These are phyloP conservation scores for Urocolius indicus DNA, from an alignment of 2,113 vertebrate genomes.

Conservation along the genomic window DNA sequence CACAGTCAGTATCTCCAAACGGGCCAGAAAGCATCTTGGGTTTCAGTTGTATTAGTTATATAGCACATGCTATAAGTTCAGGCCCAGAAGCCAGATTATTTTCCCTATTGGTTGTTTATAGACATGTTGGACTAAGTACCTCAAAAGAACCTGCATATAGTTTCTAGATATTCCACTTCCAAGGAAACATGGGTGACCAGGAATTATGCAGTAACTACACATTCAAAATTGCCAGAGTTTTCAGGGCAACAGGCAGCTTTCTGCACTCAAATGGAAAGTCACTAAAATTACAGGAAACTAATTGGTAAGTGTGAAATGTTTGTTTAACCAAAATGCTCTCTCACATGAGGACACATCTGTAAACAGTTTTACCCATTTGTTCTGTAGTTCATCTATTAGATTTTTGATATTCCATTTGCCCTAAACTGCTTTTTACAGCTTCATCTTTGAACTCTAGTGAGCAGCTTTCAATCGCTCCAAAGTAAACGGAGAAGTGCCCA, in stretches of 20 bases:
- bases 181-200: not conserved
- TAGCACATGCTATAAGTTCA: not conserved
- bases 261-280: not conserved
- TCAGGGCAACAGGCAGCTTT: not conserved
- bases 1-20: not conserved
- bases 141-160: conserved; percentile 50
- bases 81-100: not conserved
- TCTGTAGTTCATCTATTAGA: not conserved
- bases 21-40: not conserved
- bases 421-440: conserved; percentile 22
- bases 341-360: not conserved
- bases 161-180: conserved; percentile 16
- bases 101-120: not conserved
- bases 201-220: not conserved
- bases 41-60: not conserved
- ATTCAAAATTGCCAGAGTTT: not conserved
- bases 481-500: conserved; percentile 29
- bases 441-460: conserved; percentile 56
- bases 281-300: not conserved
- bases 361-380: conserved; percentile 23
- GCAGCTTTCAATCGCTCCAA: conserved; percentile 2
- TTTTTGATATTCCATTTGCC: conserved; percentile 23
- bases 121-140: conserved; percentile 5
- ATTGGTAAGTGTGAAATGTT: not conserved
- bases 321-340: not conserved